A percentile compares a stretch with the other conserved stretches of the same genome.
These are phyloP conservation scores for Julus scandinavius DNA, from an alignment of 2,888 invertebrate genomes.

Conservation along the genomic window DNA sequence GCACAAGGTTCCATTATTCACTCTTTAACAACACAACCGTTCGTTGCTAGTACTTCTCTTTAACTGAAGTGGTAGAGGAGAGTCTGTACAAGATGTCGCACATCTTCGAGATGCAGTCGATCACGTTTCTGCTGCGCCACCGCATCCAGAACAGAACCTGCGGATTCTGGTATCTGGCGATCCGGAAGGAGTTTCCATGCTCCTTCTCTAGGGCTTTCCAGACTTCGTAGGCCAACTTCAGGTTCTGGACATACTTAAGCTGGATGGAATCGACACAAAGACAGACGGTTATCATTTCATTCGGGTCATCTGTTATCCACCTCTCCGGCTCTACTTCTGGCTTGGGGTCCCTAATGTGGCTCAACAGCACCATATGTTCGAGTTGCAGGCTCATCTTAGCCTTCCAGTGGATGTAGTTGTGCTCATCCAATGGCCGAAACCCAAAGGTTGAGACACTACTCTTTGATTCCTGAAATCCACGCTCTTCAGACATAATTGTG, in stretches of 20 bases:
- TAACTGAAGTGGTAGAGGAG: too few species aligned
- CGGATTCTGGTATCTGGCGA: background rate
- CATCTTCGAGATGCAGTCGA: background rate
- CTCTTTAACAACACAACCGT: too few species aligned
- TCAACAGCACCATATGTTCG: background rate
- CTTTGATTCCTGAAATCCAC: background rate
- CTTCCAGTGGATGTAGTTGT: background rate
- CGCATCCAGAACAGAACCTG: background rate
- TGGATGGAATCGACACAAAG: background rate
- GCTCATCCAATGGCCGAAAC: background rate
- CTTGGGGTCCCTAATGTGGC: background rate
- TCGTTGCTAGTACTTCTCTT: too few species aligned
- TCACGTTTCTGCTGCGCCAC: background rate
- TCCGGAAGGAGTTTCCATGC: background rate
- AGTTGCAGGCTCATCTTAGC: slow-evolving; percentile 13
- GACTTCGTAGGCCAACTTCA: background rate
- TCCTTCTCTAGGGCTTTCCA: slow-evolving; percentile 39
- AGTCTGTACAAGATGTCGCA: too few species aligned
- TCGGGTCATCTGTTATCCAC: background rate
- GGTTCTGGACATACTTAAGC: background rate
- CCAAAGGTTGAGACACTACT: background rate
- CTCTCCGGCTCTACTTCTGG: background rate
- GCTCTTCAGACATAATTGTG: background rate
- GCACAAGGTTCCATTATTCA: too few species aligned
- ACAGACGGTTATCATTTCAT: background rate